phyloP scores from a whole-genome alignment of 2,113 vertebrate species.

The Gadus chalcogrammus region DNA sequence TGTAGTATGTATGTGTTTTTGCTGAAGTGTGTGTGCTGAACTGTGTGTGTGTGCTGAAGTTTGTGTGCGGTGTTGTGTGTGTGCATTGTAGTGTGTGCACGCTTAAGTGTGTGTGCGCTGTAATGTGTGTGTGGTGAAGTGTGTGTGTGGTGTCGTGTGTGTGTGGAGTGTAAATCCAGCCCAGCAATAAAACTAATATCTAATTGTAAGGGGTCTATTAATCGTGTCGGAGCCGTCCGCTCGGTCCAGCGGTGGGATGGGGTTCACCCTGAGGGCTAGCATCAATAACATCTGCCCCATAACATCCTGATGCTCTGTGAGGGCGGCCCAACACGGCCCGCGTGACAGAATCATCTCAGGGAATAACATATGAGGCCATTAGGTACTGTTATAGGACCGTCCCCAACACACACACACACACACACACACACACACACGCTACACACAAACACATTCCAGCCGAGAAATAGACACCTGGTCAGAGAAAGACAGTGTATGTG shows the following conservation, averaged over 20 bases:
- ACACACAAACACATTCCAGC: slow-evolving; percentile 32
- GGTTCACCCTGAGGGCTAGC: slow-evolving; percentile 50
- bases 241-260: slow-evolving; percentile 25
- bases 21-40: too few species aligned
- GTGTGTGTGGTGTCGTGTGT: too few species aligned
- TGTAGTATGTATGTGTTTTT: too few species aligned
- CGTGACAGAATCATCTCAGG: slow-evolving; percentile 43
- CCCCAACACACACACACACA: slow-evolving; percentile 31
- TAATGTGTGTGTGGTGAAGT: too few species aligned
- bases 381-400: slow-evolving; percentile 42
- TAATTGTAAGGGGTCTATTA: slow-evolving; percentile 50
- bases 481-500: too few species aligned
- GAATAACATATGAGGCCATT: slow-evolving; percentile 49
- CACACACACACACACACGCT: slow-evolving; percentile 1
- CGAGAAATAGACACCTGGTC: too few species aligned
- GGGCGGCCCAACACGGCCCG: not conserved
- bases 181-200: slow-evolving; percentile 45
- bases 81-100: too few species aligned
- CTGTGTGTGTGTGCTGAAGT: too few species aligned
- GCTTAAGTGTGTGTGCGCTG: too few species aligned
- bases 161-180: slow-evolving; percentile 41
- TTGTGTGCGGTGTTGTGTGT: too few species aligned
- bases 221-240: slow-evolving; percentile 37
- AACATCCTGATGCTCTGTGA: slow-evolving; percentile 19
- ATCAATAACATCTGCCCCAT: slow-evolving; percentile 50